Evolutionary conservation across 2,888 invertebrate genomes (phyloP), one percentile per base, ranked within the genome.

Genomic region (Periphyllus acericola): DNA sequence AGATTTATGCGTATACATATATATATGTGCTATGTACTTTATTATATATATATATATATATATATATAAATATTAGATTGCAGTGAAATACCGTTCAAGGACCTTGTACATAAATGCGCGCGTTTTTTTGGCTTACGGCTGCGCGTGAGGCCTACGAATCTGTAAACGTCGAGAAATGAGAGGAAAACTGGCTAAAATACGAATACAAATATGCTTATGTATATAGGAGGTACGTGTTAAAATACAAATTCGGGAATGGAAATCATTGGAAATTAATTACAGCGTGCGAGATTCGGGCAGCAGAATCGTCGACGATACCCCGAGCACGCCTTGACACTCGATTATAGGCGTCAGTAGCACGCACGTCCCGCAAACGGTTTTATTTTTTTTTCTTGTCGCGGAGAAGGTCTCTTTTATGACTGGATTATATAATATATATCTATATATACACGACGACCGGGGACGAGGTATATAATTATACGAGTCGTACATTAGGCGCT

Each of bases 181-280:
- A 32, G 52, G n/a, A 66, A 60, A 79, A 79, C 36, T n/a, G 5
- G 52, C 32, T 66, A 29, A 55, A 83, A 55, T 5, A n/a, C 72
- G 52, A 83, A 55, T 5, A 21, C 55, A n/a, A 55, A 81, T 40
- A 36, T 11, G 32, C 71, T 8, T 29, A 32, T 14, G 3, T 11
- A 17, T 71, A 71, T 32, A 25, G 34, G 36, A 5, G 46, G 1
- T n/a, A 3, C 52, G 3, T n/a, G n/a, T 66, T 66, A 3, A 3
- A 55, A 66, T 8, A 8, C n/a, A 5, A n/a, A 66, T 4, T 66
- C 66, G 68, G 25, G 5, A 68, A n/a, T n/a, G 76, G 34, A 83
- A 83, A 83, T 83, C 83, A 5, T 83, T 74, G n/a, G 55, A 34
- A 82, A 82, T 82, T 74, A 83, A 83, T 83, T 74, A 55, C n/a